phyloP scores from a whole-genome alignment of 1,140 invertebrate species.

The Orchestia grillus region DNA sequence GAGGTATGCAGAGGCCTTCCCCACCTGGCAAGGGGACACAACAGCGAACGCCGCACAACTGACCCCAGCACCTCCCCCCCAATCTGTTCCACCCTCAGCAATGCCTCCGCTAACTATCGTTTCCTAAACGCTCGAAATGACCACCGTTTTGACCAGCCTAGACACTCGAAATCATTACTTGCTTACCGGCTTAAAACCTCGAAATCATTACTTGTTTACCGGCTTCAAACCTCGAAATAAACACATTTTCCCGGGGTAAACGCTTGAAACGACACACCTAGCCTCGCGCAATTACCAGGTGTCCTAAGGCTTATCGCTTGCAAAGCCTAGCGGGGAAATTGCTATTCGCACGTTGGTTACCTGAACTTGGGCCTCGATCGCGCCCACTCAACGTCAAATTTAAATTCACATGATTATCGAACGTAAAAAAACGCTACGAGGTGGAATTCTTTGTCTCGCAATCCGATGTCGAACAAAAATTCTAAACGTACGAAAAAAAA shows the following conservation, averaged over 20 bases:
- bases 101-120: not conserved
- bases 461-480: not conserved
- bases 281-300: no score
- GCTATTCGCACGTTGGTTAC: not conserved
- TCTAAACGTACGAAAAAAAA: not conserved
- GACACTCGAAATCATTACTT: not conserved
- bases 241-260: no score
- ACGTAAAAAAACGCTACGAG: not conserved
- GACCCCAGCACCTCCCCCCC: no score
- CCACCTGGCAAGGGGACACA: not conserved
- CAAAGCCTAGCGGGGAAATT: not conserved
- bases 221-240: no score
- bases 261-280: no score
- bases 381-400: not conserved
- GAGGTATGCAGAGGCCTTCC: not conserved
- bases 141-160: not conserved
- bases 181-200: not conserved
- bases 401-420: not conserved
- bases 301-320: not conserved
- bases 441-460: not conserved
- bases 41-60: not conserved
- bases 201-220: not conserved
- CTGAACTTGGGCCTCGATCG: not conserved
- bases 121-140: not conserved
- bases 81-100: not conserved